Conservation (phyloP, 2,888 invertebrate species). For the Dioctria linearis region DNA sequence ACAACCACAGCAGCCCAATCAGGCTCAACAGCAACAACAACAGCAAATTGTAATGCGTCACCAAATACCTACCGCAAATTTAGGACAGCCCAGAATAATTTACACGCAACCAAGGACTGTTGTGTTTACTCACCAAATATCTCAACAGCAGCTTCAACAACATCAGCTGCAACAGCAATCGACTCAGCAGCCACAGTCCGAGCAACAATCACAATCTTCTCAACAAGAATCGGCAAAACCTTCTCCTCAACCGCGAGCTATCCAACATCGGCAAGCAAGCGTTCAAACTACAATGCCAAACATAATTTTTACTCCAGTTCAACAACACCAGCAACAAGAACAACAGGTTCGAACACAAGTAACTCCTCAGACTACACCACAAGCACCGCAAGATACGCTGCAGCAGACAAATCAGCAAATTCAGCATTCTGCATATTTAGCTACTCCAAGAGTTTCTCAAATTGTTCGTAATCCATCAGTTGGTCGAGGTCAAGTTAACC, state of each 20-base stretch:
- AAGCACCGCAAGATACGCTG: constrained; percentile 53
- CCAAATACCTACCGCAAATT: constrained; percentile 60
- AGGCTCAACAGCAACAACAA: constrained; percentile 61
- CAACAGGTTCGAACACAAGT: constrained; percentile 58
- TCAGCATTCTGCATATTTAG: constrained; percentile 52
- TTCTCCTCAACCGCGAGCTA: constrained; percentile 56
- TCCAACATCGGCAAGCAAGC: constrained; percentile 59
- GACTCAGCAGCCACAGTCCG: constrained; percentile 63
- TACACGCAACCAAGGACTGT: constrained; percentile 61
- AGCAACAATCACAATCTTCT: constrained; percentile 65
- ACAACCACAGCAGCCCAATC: constrained; percentile 14
- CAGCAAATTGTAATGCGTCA: constrained; percentile 68
- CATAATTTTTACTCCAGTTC: constrained; percentile 39
- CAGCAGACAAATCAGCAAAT: constrained; percentile 30
- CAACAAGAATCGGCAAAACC: constrained; percentile 62
- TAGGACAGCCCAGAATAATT: constrained; percentile 63
- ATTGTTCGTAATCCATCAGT: constrained; percentile 6
- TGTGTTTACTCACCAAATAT: constrained; percentile 49
- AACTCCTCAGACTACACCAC: constrained; percentile 58
- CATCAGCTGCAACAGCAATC: constrained; percentile 61
- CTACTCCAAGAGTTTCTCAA: constrained; percentile 53
- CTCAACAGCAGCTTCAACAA: constrained; percentile 39
- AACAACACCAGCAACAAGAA: constrained; percentile 58
- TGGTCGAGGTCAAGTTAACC: not conserved
- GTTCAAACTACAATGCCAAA: constrained; percentile 22